These are phyloP conservation scores for Verasper variegatus DNA, from an alignment of 2,113 vertebrate genomes.

Conservation along the genomic window DNA sequence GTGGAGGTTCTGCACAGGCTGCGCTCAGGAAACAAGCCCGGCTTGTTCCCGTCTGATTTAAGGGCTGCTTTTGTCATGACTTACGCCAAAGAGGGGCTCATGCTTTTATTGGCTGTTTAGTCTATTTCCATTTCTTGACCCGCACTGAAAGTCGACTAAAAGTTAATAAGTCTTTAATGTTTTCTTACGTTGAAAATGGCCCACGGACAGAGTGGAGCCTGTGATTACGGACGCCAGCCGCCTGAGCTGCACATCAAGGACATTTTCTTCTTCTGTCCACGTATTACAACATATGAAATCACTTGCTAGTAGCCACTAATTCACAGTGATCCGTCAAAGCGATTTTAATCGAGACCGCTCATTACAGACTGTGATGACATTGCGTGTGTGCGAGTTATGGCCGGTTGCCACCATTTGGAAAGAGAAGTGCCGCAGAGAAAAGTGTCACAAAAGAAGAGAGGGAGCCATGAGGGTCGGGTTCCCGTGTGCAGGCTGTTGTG, in stretches of 20 bases:
- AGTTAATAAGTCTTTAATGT: conserved; percentile 75
- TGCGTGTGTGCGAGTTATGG: conserved; percentile 49
- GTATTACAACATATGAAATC: conserved; percentile 69
- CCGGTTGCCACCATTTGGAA: conserved; percentile 44
- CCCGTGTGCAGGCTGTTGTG: conserved; percentile 74
- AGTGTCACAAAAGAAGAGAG: conserved; percentile 68
- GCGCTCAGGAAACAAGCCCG: conserved; percentile 69
- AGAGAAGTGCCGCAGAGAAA: conserved; percentile 67
- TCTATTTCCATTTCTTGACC: conserved; percentile 79
- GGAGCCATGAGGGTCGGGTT: conserved; percentile 64
- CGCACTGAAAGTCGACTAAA: conserved; percentile 71
- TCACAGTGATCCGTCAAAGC: conserved; percentile 63
- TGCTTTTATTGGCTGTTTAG: conserved; percentile 78
- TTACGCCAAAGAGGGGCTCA: conserved; percentile 70
- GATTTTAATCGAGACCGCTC: conserved; percentile 58
- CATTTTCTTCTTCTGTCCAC: conserved; percentile 8
- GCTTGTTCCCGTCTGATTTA: conserved; percentile 82
- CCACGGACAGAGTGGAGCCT: conserved; percentile 63
- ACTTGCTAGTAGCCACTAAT: conserved; percentile 68
- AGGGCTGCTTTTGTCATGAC: conserved; percentile 78
- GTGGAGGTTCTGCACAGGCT: conserved; percentile 57
- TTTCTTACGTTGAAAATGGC: conserved; percentile 73
- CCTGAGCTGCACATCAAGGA: conserved; percentile 56
- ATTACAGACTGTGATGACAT: conserved; percentile 62
- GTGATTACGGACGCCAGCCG: conserved; percentile 68